Evolutionary conservation across 2,113 vertebrate species (phyloP).

Genomic region (Apus apus): DNA sequence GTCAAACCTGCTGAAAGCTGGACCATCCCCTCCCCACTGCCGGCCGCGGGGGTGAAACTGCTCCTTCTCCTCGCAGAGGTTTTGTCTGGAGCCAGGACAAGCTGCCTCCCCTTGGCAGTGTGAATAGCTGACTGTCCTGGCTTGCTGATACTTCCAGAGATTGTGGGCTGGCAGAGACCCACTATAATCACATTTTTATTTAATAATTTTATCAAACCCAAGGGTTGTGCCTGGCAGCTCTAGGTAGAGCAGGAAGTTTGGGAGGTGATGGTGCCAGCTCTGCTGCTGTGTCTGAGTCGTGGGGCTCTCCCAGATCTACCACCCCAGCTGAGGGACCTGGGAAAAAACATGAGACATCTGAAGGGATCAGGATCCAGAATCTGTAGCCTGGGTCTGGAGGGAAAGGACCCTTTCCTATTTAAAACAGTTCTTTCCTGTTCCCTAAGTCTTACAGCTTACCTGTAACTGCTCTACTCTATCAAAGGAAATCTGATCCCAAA

Average conservation of each 20-base stretch:
- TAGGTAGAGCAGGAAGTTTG: not conserved
- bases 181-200: not conserved
- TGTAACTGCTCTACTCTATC: not conserved
- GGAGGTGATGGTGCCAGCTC: not conserved
- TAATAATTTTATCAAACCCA: not conserved
- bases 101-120: fast-evolving
- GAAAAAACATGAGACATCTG: not conserved
- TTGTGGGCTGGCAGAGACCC: constrained; percentile 3
- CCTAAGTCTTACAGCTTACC: not conserved
- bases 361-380: not conserved
- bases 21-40: not conserved
- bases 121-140: not conserved
- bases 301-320: not conserved
- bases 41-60: not conserved
- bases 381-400: not conserved
- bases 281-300: fast-evolving
- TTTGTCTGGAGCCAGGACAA: not conserved
- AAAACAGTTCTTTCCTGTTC: not conserved
- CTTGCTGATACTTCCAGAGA: not conserved
- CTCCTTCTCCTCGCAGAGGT: not conserved
- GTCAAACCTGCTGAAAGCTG: not conserved
- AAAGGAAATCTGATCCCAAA: not conserved
- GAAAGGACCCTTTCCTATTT: not conserved
- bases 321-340: not conserved
- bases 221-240: not conserved